Evolutionary conservation across 2,888 invertebrate species (phyloP), one percentile per base, ranked within the genome.

Genomic region (Palloptera scutellata): DNA sequence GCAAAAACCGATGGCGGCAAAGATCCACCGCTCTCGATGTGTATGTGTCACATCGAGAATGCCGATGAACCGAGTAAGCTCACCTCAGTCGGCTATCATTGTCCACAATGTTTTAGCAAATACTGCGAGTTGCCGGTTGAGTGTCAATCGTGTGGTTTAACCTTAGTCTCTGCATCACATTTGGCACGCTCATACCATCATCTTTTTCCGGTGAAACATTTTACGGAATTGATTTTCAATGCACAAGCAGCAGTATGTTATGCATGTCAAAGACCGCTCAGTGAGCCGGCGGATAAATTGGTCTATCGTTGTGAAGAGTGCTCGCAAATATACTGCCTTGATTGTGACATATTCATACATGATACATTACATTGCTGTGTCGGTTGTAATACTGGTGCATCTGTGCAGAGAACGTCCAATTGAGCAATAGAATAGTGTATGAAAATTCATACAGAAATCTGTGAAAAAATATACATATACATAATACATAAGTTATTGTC

Each of bases 61-160:
- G 84, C 87, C 19, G 91, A 91, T 55, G 89, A 90, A 64, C 88
- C 88, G 48, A 88, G 88, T 66, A 92, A 91, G 77, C 86, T 92
- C 59, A 89, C 89, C 61, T 91, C 91, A 20, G 91, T 91, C 12
- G 95, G 95, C 1, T 95, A 94, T 82, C 89, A 93, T 78, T 96
- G 95, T 78, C 95, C 96, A n/a, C 97, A 98, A 84, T 99, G 99
- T 85, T 91, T 93, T 77, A 95, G 96, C 86, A 97, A 98, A 87
- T 98, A 98, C 86, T 99, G 99, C 85, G 96, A 98, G 83, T 87
- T 99, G 77, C 99, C 99, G 0, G 95, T 96, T 3, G 98, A 99
- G 86, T 99, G 99, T 83, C 90, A 94, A 79, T 92, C 95, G 11
- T 99, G 99, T 85, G 96, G 96, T 0, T 88, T 99, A 69, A 98